A percentile compares a stretch with the other conserved stretches of the same genome.
These are phyloP conservation scores for Pholis gunnellus DNA, from an alignment of 2,113 vertebrate genomes.

Conservation along the genomic window DNA sequence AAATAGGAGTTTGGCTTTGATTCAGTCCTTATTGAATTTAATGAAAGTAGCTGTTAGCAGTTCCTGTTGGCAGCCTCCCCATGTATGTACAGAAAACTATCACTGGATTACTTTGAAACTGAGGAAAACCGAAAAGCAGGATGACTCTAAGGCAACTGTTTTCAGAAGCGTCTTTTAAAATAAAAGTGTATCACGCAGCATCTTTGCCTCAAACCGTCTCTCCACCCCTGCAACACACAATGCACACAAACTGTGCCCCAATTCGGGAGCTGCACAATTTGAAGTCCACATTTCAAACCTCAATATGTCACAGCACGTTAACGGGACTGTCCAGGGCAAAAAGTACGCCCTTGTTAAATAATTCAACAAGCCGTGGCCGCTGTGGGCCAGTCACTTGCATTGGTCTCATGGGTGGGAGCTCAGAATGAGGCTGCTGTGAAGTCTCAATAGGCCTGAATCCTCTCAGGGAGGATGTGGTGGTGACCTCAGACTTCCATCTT, in stretches of 20 bases:
- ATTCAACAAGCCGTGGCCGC: slow-evolving; percentile 6
- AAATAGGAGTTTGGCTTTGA: not conserved
- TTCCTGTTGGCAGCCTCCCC: not conserved
- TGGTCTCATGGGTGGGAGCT: not conserved
- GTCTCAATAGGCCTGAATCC: slow-evolving; percentile 17
- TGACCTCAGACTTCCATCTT: no score
- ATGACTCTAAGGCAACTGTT: not conserved
- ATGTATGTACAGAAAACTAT: not conserved
- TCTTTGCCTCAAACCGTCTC: not conserved
- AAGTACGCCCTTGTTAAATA: slow-evolving; percentile 11
- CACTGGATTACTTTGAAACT: not conserved
- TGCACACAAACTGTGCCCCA: not conserved
- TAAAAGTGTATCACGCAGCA: not conserved
- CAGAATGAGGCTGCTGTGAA: slow-evolving; percentile 9
- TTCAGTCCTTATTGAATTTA: not conserved
- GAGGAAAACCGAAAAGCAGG: not conserved
- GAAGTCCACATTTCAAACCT: not conserved
- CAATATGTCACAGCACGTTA: not conserved
- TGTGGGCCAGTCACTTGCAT: not conserved
- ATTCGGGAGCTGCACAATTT: not conserved
- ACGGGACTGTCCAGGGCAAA: not conserved
- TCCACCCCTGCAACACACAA: not conserved
- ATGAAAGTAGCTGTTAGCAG: not conserved
- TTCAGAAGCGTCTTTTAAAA: no score
- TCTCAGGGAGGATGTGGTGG: slow-evolving; percentile 1